Evolutionary conservation across 2,888 invertebrate species (phyloP).

Genomic region (Argyra leucocephala): DNA sequence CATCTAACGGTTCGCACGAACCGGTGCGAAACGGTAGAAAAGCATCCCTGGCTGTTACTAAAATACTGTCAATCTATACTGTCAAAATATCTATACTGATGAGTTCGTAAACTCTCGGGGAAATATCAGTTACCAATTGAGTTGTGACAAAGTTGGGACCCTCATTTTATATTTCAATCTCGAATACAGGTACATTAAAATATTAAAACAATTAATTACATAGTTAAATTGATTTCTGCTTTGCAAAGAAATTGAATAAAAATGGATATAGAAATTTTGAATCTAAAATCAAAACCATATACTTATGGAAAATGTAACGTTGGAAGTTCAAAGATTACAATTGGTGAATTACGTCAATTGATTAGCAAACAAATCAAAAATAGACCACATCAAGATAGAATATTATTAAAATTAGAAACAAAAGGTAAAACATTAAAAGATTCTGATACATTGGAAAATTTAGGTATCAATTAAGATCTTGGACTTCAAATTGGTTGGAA

Average conservation of each 20-base stretch:
- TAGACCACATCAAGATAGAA: conserved; percentile 67
- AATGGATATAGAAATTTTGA: conserved; percentile 46
- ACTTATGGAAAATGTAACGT: conserved; percentile 43
- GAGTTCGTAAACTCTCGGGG: no score
- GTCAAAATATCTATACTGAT: no score
- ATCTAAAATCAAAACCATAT: conserved; percentile 47
- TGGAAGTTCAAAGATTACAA: conserved; percentile 50
- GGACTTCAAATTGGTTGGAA: conserved; percentile 97
- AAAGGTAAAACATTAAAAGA: conserved; percentile 79
- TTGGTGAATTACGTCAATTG: conserved; percentile 67
- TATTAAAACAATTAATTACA: no score
- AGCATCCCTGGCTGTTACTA: no score
- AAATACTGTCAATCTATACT: no score
- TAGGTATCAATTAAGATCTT: conserved; percentile 73
- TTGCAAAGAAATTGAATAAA: no score
- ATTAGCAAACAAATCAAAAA: conserved; percentile 56
- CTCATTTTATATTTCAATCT: no score
- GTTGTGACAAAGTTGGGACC: no score
- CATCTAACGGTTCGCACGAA: no score
- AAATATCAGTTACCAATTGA: no score
- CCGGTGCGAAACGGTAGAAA: no score
- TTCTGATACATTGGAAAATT: conserved; percentile 57
- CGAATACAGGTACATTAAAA: no score
- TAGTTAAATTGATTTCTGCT: neutral
- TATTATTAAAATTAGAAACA: conserved; percentile 70